A percentile compares a stretch with the other conserved stretches of the same genome.
phyloP scores from a whole-genome alignment of 2,797 vertebrate genomes.

The Notolepis coatsorum region DNA sequence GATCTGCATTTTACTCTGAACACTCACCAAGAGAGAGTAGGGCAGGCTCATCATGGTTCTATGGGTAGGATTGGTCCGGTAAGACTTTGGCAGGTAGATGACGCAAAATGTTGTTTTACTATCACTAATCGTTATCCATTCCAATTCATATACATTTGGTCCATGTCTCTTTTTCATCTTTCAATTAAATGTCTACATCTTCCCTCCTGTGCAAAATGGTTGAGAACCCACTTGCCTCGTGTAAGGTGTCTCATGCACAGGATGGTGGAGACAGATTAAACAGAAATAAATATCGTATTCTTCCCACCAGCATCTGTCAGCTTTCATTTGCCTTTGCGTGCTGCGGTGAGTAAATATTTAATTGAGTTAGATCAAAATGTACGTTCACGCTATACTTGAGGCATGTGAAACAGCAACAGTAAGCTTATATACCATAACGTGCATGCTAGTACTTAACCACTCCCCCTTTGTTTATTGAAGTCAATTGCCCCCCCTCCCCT shows the following conservation, averaged over 20 bases:
- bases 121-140: too few relatives aligned
- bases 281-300: constrained; percentile 16
- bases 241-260: neutral
- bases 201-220: neutral
- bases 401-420: neutral
- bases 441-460: neutral
- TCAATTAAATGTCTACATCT: too few relatives aligned
- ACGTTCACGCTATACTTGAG: neutral
- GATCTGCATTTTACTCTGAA: too few relatives aligned
- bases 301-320: constrained; percentile 14
- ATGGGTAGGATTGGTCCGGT: too few relatives aligned
- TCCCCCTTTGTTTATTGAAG: neutral
- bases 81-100: too few relatives aligned
- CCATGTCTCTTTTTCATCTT: too few relatives aligned
- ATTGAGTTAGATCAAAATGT: constrained; percentile 16
- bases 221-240: neutral
- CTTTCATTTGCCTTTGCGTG: neutral
- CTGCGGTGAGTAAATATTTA: constrained; percentile 32
- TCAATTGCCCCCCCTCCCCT: neutral
- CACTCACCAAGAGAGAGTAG: too few relatives aligned
- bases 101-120: too few relatives aligned
- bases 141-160: too few relatives aligned
- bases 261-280: constrained; percentile 15
- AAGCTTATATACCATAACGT: neutral
- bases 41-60: too few relatives aligned